Percentiles rank a stretch among this genome's conserved stretches.
phyloP scores from a whole-genome alignment of 2,888 invertebrate species.

The Shargacucullia verbasci region DNA sequence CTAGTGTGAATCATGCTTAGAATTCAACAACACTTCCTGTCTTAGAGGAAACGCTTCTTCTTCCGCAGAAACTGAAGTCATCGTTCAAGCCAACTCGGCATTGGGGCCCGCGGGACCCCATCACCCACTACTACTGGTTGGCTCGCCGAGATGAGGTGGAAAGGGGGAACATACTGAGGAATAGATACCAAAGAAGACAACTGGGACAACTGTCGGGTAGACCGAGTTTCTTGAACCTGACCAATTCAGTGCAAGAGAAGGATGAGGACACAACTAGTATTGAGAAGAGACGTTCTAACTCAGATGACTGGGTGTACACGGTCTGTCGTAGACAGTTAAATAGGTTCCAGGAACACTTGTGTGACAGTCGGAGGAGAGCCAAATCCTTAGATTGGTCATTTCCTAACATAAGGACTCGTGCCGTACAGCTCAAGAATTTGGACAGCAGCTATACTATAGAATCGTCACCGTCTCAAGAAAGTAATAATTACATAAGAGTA shows the following conservation, averaged over 20 bases:
- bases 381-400: slow-evolving; percentile 72
- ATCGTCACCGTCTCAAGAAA: slow-evolving; percentile 17
- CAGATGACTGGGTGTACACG: slow-evolving; percentile 78
- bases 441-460: slow-evolving; percentile 8
- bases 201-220: slow-evolving; percentile 73
- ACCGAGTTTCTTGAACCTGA: slow-evolving; percentile 60
- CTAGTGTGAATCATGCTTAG: slow-evolving; percentile 40
- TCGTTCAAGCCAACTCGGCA: slow-evolving; percentile 80
- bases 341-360: slow-evolving; percentile 40
- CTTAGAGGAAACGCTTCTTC: slow-evolving; percentile 41
- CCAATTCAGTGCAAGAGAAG: slow-evolving; percentile 36
- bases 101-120: slow-evolving; percentile 84
- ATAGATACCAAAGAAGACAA: slow-evolving; percentile 66
- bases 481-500: slow-evolving; percentile 9
- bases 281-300: slow-evolving; percentile 72
- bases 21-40: slow-evolving; percentile 50
- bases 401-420: slow-evolving; percentile 10
- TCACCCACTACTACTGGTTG: slow-evolving; percentile 83
- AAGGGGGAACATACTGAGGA: slow-evolving; percentile 50
- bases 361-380: slow-evolving; percentile 59
- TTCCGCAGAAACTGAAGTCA: slow-evolving; percentile 78
- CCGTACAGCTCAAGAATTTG: slow-evolving; percentile 28
- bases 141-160: slow-evolving; percentile 72
- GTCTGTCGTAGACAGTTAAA: slow-evolving; percentile 60
- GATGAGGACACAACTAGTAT: slow-evolving; percentile 15